Evolutionary conservation across 2,797 vertebrate species (phyloP), one percentile per base, ranked within the genome.

Genomic region (Sebastes kiyomatsui): DNA sequence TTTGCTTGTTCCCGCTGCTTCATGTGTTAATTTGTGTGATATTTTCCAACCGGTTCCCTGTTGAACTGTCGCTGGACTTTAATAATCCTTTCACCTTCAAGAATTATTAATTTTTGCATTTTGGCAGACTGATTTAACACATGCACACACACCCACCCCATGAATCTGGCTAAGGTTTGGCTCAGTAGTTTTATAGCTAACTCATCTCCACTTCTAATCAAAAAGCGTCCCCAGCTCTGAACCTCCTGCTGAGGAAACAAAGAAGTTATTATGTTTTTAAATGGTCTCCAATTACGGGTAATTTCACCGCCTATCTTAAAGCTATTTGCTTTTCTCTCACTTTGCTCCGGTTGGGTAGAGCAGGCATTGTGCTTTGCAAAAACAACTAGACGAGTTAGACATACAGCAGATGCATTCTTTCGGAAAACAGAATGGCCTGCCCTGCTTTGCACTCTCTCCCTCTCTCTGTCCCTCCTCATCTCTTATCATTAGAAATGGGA

Each of bases 191-290:
- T 94, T 91, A 95, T 92, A 72, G 93, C 90, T 49, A 90, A 90
- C 89, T 90, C 91, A 91, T 94, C 90, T 90, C 87, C 91, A 88
- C 77, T 92, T 92, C 92, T 94, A 94, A 95, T 94, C 92, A 94
- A 91, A 94, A 91, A 86, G 90, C 89, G 89, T 94, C 90, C 87
- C 90, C 78, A 70, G 80, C 81, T 71, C 81, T 70, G 66, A 88
- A 85, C 90, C 92, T 89, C 93, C 93, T 86, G 92, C 94, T 92
- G 93, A 85, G 93, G 87, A 92, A 88, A 93, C 93, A 92, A 89
- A 93, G 87, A 92, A 89, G 90, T 94, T 94, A 94, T 94, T 92
- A 95, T 94, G 92, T 84, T 92, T 94, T 94, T 94, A 95, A 95
- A 94, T 93, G 91, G 89, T 93, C 92, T 92, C 92, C 92, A 93